Conservation (phyloP, 2,888 invertebrate species). For the Drosophila mercatorum region DNA sequence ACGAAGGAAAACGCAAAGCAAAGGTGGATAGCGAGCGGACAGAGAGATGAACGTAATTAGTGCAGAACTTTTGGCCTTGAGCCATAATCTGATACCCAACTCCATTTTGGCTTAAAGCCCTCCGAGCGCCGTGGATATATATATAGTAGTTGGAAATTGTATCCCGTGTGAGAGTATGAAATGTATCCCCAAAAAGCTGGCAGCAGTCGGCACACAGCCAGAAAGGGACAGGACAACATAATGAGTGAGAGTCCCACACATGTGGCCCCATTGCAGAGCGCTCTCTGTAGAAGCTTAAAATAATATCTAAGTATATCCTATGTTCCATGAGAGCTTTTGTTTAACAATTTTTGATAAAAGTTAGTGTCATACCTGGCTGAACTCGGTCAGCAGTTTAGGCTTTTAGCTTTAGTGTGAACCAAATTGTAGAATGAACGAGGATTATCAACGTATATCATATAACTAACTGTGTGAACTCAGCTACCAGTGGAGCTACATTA, state of each 20-base stretch:
- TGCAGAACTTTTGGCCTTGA: slow-evolving; percentile 27
- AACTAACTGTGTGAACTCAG: slow-evolving; percentile 1
- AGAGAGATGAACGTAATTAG: slow-evolving; percentile 26
- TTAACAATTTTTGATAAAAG: too few species aligned
- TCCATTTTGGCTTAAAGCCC: slow-evolving; percentile 3
- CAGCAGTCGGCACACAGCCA: not conserved
- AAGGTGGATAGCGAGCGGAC: not conserved
- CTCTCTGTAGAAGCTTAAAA: not conserved
- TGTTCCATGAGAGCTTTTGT: not conserved
- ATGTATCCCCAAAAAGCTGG: slow-evolving; percentile 21
- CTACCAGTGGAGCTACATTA: not conserved
- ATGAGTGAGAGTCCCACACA: not conserved
- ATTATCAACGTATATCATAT: not conserved
- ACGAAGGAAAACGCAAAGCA: slow-evolving; percentile 19
- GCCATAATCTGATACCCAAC: slow-evolving; percentile 35
- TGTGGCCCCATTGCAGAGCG: not conserved
- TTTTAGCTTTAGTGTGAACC: not conserved
- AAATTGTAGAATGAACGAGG: not conserved
- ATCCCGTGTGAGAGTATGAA: slow-evolving; percentile 5
- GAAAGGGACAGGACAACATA: not conserved
- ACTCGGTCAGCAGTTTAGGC: not conserved
- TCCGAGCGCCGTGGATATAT: not conserved
- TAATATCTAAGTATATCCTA: not conserved
- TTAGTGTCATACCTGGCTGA: not conserved
- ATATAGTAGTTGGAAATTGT: slow-evolving; percentile 6